These are phyloP conservation scores for Leiothrix lutea DNA, from an alignment of 2,113 vertebrate species.

Conservation along the genomic window DNA sequence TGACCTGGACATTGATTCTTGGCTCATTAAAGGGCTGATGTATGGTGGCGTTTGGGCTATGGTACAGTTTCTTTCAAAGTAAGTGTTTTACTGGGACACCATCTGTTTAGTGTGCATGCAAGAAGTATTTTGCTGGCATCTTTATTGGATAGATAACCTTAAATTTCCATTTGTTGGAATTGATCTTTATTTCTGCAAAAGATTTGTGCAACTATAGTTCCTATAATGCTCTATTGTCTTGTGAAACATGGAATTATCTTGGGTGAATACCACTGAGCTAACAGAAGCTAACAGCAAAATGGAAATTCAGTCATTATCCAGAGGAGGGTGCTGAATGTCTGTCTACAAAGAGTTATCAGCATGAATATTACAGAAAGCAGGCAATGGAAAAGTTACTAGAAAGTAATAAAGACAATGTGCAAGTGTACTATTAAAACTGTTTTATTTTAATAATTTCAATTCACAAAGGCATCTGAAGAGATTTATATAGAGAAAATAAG, in stretches of 20 bases:
- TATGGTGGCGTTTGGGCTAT: slow-evolving; percentile 93
- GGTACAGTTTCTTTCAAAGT: slow-evolving; percentile 99
- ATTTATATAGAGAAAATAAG: neutral
- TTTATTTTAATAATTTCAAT: neutral
- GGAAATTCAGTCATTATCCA: slow-evolving; percentile 41
- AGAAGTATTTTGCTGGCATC: neutral
- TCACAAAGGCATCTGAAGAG: neutral
- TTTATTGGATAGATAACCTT: neutral
- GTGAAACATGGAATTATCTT: neutral
- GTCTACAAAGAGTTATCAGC: neutral
- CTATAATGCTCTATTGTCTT: neutral
- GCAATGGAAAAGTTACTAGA: neutral
- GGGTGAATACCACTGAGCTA: neutral
- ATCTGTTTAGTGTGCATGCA: neutral
- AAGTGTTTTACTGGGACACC: slow-evolving; percentile 61
- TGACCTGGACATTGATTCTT: slow-evolving; percentile 96
- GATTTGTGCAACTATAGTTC: neutral
- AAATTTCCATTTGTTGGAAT: neutral
- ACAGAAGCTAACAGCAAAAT: neutral
- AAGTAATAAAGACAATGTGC: neutral
- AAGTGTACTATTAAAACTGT: neutral
- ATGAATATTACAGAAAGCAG: neutral
- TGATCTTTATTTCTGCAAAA: neutral
- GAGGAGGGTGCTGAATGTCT: slow-evolving; percentile 47
- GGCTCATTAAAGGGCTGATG: slow-evolving; percentile 96